phyloP scores from a whole-genome alignment of 1,140 invertebrate species.

The Homarus americanus region DNA sequence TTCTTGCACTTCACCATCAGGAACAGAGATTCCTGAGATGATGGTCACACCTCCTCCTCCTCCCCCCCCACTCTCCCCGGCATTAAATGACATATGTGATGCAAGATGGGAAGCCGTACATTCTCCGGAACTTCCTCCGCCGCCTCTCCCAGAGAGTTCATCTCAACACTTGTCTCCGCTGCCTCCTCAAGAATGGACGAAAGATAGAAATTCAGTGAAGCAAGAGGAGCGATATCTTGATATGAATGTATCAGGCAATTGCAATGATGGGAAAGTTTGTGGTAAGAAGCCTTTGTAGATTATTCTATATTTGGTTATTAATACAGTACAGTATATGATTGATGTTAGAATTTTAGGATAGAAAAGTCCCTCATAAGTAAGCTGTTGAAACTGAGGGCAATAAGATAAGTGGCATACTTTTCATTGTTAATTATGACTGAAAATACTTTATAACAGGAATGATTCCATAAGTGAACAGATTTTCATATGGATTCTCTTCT shows the following conservation, averaged over 20 bases:
- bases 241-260: slow-evolving; percentile 29
- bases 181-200: not conserved
- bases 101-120: not conserved
- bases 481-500: no score
- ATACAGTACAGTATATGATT: no score
- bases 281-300: not conserved
- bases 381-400: no score
- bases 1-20: not conserved
- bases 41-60: not conserved
- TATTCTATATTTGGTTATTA: not conserved
- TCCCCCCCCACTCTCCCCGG: not conserved
- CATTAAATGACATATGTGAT: not conserved
- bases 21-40: not conserved
- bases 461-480: no score
- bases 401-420: no score
- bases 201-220: not conserved
- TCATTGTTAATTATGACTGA: no score
- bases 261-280: not conserved
- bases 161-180: not conserved
- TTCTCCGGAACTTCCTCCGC: not conserved
- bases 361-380: no score
- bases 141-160: not conserved
- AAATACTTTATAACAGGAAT: no score
- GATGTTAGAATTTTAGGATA: no score
- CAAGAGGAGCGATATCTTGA: slow-evolving; percentile 30